phyloP scores from a whole-genome alignment of 2,888 invertebrate genomes.

The Diaphora mendica region DNA sequence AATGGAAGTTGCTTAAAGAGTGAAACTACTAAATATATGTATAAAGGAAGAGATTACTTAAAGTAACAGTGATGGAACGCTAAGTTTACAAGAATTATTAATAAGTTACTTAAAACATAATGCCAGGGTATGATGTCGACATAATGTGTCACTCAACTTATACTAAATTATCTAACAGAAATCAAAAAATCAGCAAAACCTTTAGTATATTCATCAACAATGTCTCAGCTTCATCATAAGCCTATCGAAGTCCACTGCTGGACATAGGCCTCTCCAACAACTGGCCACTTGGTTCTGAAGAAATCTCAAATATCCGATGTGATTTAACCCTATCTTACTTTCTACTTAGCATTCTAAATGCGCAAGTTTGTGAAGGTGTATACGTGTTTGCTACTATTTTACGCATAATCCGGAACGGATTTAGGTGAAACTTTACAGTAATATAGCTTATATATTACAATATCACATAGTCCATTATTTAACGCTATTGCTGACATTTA shows the following conservation, averaged over 20 bases:
- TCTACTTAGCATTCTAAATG: too few relatives aligned
- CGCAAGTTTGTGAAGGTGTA: too few relatives aligned
- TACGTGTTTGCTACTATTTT: too few relatives aligned
- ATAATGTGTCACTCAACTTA: neutral
- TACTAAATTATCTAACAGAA: neutral
- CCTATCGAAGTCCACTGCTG: too few relatives aligned
- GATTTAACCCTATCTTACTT: neutral
- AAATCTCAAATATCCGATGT: neutral
- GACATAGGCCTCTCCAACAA: too few relatives aligned
- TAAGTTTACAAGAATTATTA: slow-evolving; percentile 13
- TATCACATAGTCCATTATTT: too few relatives aligned
- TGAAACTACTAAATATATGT: neutral
- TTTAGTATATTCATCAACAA: neutral
- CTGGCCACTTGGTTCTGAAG: neutral
- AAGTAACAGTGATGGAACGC: neutral
- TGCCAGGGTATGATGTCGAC: neutral
- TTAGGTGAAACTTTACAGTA: too few relatives aligned
- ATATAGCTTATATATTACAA: too few relatives aligned
- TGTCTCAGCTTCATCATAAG: neutral
- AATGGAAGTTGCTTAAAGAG: neutral
- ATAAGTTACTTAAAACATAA: slow-evolving; percentile 6
- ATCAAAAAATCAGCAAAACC: neutral
- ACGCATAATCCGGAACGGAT: too few relatives aligned
- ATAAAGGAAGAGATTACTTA: neutral
- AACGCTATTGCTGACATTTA: too few relatives aligned